Evolutionary conservation across 2,797 vertebrate genomes (phyloP).

Genomic region (Sebastes vulpes): DNA sequence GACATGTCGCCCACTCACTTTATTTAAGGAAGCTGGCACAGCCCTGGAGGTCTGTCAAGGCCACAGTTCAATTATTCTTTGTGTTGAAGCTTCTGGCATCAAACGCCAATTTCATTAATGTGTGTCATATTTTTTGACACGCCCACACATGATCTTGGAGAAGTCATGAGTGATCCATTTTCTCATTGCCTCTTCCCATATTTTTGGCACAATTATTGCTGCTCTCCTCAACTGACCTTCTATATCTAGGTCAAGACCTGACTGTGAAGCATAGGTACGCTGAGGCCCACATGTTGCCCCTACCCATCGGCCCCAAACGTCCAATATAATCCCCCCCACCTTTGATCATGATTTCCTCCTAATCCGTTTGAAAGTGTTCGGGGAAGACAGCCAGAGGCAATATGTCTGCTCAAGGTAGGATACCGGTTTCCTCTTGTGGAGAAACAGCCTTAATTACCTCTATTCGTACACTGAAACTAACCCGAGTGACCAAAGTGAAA

Average conservation of each 20-base stretch:
- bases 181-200: not conserved
- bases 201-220: not conserved
- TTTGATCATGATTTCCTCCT: conserved; percentile 77
- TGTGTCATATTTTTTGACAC: not conserved
- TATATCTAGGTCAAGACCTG: conserved; percentile 52
- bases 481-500: conserved; percentile 55
- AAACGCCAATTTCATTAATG: conserved; percentile 32
- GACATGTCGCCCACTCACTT: conserved; percentile 67
- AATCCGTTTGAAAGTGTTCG: conserved; percentile 67
- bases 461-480: conserved; percentile 30
- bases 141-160: not conserved
- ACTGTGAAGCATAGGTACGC: conserved; percentile 33
- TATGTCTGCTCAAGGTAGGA: conserved; percentile 49
- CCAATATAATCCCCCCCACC: conserved; percentile 62
- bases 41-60: conserved; percentile 39
- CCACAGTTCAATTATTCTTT: conserved; percentile 33
- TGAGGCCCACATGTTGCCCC: conserved; percentile 33
- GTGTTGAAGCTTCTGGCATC: conserved; percentile 13
- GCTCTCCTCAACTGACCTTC: conserved; percentile 25
- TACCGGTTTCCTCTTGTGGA: conserved; percentile 33
- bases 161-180: not conserved
- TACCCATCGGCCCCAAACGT: conserved; percentile 44
- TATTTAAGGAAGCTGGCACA: conserved; percentile 50
- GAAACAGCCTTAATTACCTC: conserved; percentile 63
- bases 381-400: conserved; percentile 61